Conservation (phyloP, 2,113 vertebrate species). For the Polyodon spathula region DNA sequence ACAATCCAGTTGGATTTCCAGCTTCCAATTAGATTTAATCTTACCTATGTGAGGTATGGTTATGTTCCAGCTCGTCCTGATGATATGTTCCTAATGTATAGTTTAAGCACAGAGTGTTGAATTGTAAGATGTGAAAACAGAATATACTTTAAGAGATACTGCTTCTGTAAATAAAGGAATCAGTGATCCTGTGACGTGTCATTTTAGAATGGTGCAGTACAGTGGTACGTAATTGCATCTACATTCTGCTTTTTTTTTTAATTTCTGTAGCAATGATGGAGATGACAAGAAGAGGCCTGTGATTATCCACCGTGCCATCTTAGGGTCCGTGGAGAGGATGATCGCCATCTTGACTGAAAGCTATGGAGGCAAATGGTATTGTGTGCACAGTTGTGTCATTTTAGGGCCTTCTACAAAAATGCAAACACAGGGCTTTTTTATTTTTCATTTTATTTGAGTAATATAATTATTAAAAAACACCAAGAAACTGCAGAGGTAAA, state of each 20-base stretch:
- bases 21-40: conserved; percentile 88
- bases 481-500: background rate
- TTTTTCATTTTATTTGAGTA: too few species aligned
- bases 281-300: conserved; percentile 91
- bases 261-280: conserved; percentile 71
- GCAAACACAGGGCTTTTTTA: too few species aligned
- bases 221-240: background rate
- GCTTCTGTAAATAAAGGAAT: background rate
- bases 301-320: conserved; percentile 90
- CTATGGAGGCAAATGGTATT: conserved; percentile 98
- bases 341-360: conserved; percentile 95
- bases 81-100: background rate
- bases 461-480: too few species aligned
- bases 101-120: background rate
- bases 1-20: conserved; percentile 96
- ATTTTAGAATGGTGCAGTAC: conserved; percentile 3
- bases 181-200: too few species aligned
- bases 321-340: conserved; percentile 96
- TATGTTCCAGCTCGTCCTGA: background rate
- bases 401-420: too few species aligned
- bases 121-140: background rate
- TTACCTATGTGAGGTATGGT: conserved; percentile 79
- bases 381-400: too few species aligned
- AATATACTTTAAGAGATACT: too few species aligned
- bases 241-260: background rate